phyloP scores from a whole-genome alignment of 92 coral and sea anemone genomes.

The Siderastrea radians region DNA sequence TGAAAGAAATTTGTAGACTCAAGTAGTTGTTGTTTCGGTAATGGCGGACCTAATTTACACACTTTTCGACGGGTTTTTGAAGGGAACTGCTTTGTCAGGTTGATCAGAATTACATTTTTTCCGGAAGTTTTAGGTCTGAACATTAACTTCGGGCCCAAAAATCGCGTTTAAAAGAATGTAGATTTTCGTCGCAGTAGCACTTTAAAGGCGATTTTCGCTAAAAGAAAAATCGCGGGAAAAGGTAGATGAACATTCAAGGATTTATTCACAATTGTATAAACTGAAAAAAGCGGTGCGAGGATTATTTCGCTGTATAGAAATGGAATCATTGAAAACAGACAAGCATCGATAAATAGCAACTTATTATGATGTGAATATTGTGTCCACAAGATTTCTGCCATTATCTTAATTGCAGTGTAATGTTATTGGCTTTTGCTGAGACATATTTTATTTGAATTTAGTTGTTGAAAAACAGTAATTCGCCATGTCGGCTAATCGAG shows the following conservation, averaged over 20 bases:
- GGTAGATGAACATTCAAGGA: background rate
- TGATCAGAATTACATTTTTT: too few species aligned
- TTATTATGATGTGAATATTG: background rate
- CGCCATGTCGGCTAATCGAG: background rate
- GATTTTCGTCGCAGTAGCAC: too few species aligned
- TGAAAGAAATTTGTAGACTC: too few species aligned
- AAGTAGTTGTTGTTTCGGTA: too few species aligned
- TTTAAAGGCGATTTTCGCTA: background rate
- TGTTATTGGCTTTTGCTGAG: background rate
- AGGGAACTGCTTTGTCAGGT: too few species aligned
- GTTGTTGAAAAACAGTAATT: background rate
- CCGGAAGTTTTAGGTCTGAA: too few species aligned
- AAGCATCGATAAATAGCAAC: background rate
- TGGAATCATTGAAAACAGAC: background rate
- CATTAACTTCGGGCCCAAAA: too few species aligned
- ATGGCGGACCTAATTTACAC: too few species aligned
- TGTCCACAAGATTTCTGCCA: background rate
- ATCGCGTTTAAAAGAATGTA: too few species aligned
- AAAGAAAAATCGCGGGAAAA: background rate
- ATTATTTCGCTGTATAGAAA: background rate
- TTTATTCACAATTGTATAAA: background rate
- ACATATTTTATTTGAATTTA: background rate
- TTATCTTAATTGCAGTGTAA: conserved; percentile 1
- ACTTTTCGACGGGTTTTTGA: too few species aligned
- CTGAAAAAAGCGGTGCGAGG: background rate